Base-by-base conservation (phyloP, 2,797 vertebrate species). In the Malurus splendens region DNA sequence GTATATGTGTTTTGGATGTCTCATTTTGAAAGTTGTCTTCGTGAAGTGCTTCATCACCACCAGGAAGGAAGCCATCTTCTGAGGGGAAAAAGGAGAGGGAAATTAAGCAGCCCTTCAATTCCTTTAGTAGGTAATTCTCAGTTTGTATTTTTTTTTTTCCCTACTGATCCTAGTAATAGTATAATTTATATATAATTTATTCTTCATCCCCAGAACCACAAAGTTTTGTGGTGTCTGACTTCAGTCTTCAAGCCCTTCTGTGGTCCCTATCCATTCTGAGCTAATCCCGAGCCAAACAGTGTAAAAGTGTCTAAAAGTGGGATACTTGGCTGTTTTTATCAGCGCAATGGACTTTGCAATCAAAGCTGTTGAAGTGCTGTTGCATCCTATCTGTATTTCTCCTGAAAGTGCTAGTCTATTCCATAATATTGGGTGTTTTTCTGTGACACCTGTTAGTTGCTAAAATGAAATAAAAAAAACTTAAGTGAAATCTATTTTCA, bases 11-110 rank as follows among this genome's bases (percentile, higher is more conserved):
- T 86, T 75, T 13, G 16, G 32, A 39, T 67, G 15, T 44, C 39
- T 88, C 45, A 18, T 30, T 73, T 76, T n/a, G 30, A 60, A 88
- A 86, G 33, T 1, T 70, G 60, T 36, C n/a, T 91, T 86, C 32
- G 6, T 62, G 52, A 73, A 73, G 41, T 56, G 60, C 42, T 76
- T 76, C 27, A 45, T 33, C 44, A 79, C 20, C 27, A 27, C 19
- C 19, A 48, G 44, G 41, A 86, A 76, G 56, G 22, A 77, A 80
- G 14, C 3, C 12, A 30, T 76, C 23, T 52, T 76, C 68, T 71
- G 52, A 62, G 19, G 11, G 27, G 12, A 73, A 89, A 71, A 6
- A 10, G 3, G 16, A 39, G 71, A 61, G 16, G n/a, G n/a, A 66
- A 70, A 52, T 38, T 28, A 73, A 56, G 11, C 18, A 76, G 18